Evolutionary conservation across 2,797 vertebrate genomes (phyloP).

Genomic region (Pygocentrus nattereri): DNA sequence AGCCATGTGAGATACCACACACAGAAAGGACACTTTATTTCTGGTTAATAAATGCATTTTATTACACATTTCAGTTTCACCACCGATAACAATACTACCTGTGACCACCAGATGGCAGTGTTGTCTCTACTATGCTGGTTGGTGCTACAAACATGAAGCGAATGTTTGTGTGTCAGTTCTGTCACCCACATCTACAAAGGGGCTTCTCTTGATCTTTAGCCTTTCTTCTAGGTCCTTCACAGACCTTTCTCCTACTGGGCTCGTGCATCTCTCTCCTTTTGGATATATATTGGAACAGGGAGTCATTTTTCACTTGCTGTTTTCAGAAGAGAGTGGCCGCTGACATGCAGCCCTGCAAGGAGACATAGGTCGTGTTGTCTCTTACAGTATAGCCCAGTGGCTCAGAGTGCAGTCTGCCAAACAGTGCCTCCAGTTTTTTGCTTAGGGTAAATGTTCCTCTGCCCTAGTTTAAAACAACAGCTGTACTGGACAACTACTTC

Average conservation of each 20-base stretch:
- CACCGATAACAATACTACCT: conserved; percentile 24
- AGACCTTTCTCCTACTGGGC: conserved; percentile 55
- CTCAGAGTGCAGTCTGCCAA: conserved; percentile 71
- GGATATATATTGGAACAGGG: conserved; percentile 23
- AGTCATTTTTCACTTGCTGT: conserved; percentile 10
- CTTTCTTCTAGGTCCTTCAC: conserved; percentile 56
- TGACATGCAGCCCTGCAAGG: conserved; percentile 28
- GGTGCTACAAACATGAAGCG: conserved; percentile 1
- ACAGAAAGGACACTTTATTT: conserved; percentile 5
- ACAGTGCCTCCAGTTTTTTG: conserved; percentile 45
- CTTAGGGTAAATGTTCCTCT: conserved; percentile 37
- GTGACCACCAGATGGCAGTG: conserved; percentile 72
- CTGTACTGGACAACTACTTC: conserved; percentile 36
- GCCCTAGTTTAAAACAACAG: conserved; percentile 44
- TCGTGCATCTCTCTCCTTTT: conserved; percentile 17
- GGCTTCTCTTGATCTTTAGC: conserved; percentile 56
- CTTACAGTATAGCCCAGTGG: conserved; percentile 60
- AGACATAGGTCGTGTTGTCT: conserved; percentile 47
- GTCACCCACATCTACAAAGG: conserved; percentile 9
- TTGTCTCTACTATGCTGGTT: conserved; percentile 43
- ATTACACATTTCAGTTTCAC: background rate
- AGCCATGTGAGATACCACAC: background rate
- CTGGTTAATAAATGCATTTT: background rate
- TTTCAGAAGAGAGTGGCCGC: conserved; percentile 17
- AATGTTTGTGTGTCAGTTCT: conserved; percentile 9